Base-by-base conservation (phyloP, 2,888 invertebrate genomes). In the Conistra vaccinii region DNA sequence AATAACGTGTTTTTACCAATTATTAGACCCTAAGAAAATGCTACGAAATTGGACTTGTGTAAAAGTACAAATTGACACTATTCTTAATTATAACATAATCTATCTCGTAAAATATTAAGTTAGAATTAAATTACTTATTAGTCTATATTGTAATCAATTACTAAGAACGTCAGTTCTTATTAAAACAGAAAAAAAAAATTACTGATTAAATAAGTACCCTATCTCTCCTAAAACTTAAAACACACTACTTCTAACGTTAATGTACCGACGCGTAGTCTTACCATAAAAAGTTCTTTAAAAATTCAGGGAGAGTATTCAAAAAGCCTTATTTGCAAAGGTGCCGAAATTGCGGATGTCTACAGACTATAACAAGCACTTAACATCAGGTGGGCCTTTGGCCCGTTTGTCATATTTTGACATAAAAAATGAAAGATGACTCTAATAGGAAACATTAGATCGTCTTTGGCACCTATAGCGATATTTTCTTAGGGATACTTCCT, bases 351-450 rank as follows among this genome's bases (percentile, higher is more conserved):
- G 80, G 83, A 81, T 80, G 83, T 81, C 87, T 71, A 80, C 79
- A 75, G 84, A 69, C 71, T 84, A 69, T 77, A 84, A 74, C 63
- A 80, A 72, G 78, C 85, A 65, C 80, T 85, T 80, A 82, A 81
- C 78, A 77, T 82, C 85, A 86, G 87, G 86, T 87, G 83, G 81
- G 73, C 74, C 78, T 68, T 57, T 58, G 65, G 57, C 65, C 85
- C 85, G 83, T 87, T 85, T 85, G 70, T 87, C 85, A 87, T 83
- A 7, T 69, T 80, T 80, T 78, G 86, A 78, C 87, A 87, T 87
- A 87, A 87, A 87, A 86, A 87, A 87, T 84, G 87, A 87, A 83
- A 76, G 78, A 87, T 87, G 85, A 78, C 83, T 84, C 76, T 87
- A 87, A 87, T 87, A 86, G 85, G 87, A 85, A 86, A 86, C 82